Evolutionary conservation across 2,113 vertebrate species (phyloP).

Genomic region (Nothoprocta perdicaria): DNA sequence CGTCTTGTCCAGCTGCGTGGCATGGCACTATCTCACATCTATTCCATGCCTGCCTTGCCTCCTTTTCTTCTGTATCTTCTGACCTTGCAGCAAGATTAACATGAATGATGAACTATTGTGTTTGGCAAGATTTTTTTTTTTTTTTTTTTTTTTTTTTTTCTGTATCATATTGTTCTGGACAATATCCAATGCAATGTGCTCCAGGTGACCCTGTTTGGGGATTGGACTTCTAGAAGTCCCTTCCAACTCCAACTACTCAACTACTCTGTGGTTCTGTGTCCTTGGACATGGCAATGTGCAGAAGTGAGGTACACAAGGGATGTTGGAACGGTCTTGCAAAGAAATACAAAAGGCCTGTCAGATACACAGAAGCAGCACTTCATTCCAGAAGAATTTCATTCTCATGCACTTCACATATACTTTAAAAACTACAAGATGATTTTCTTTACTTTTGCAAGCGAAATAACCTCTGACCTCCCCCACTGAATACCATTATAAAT

Average conservation of each 20-base stretch:
- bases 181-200: no score
- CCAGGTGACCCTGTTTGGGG: no score
- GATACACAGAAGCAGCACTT: not conserved
- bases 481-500: not conserved
- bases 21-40: not conserved
- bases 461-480: not conserved
- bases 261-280: no score
- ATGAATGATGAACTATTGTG: accelerated
- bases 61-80: not conserved
- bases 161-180: no score
- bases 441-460: not conserved
- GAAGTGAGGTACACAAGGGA: accelerated
- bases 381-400: not conserved
- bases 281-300: not conserved
- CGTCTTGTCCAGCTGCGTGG: not conserved
- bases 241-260: no score
- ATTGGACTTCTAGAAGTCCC: no score
- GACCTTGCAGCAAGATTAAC: not conserved
- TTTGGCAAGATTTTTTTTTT: not conserved
- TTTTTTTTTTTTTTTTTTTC: not conserved
- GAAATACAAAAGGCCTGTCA: not conserved
- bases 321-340: not conserved
- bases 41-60: accelerated
- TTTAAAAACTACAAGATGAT: not conserved
- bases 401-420: not conserved